Percentiles rank a stretch among this genome's conserved stretches.
These are phyloP conservation scores for Eumeta japonica DNA, from an alignment of 1,140 invertebrate species.

Conservation along the genomic window DNA sequence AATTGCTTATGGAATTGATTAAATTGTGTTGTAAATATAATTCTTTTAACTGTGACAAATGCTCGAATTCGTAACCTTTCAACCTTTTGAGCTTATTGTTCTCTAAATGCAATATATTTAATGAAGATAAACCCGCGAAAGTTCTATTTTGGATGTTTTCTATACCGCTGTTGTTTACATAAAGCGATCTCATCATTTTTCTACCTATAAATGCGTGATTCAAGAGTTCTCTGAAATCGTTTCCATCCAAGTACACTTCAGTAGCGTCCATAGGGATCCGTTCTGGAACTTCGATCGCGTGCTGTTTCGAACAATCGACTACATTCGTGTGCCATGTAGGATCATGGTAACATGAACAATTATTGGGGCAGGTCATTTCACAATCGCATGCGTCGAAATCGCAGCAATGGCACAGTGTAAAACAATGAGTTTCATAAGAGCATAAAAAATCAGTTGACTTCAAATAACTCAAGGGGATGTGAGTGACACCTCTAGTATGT, in stretches of 20 bases:
- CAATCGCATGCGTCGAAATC: constrained; percentile 94
- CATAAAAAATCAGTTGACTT: constrained; percentile 84
- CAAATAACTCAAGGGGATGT: constrained; percentile 64
- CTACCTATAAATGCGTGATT: constrained; percentile 90
- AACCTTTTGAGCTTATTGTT: constrained; percentile 79
- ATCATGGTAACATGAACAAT: constrained; percentile 90
- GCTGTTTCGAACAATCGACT: constrained; percentile 81
- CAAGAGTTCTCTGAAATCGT: constrained; percentile 78
- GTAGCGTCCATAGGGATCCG: constrained; percentile 92
- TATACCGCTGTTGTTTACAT: constrained; percentile 82
- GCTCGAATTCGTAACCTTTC: constrained; percentile 87
- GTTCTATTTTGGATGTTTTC: constrained; percentile 88
- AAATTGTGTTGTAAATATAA: constrained; percentile 86
- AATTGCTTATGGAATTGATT: constrained; percentile 74
- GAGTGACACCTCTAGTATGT: constrained; percentile 67
- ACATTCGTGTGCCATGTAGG: constrained; percentile 90
- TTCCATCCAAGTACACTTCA: constrained; percentile 88
- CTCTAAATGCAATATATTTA: constrained; percentile 81
- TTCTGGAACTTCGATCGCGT: constrained; percentile 72
- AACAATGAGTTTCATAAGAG: constrained; percentile 88
- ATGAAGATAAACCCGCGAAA: constrained; percentile 82
- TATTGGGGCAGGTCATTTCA: constrained; percentile 89
- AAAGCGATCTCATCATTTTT: constrained; percentile 84
- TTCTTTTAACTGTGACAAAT: constrained; percentile 75
- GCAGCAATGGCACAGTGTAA: constrained; percentile 89